Conservation (phyloP, 2,888 invertebrate species). For the Troilus luridus region DNA sequence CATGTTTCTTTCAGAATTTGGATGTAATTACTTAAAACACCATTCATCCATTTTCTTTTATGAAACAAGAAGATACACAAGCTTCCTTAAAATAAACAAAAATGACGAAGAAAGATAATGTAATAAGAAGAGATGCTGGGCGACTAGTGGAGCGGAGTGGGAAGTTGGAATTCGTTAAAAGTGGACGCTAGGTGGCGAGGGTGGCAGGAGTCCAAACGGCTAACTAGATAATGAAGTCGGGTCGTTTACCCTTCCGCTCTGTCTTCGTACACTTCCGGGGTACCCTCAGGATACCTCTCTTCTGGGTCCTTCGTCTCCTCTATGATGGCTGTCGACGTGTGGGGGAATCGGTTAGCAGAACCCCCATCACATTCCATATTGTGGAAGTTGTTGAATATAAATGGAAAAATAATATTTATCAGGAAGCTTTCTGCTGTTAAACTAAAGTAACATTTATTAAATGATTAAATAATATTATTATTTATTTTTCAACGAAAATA, state of each 20-base stretch:
- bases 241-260: constrained; percentile 50
- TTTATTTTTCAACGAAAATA: no score
- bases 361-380: neutral
- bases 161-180: constrained; percentile 48
- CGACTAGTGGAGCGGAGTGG: neutral
- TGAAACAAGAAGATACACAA: neutral
- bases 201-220: constrained; percentile 52
- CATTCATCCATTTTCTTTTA: neutral
- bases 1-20: no score
- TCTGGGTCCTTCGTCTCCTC: neutral
- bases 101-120: neutral
- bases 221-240: constrained; percentile 52
- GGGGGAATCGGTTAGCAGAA: neutral
- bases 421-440: neutral
- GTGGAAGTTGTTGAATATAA: neutral
- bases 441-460: no score
- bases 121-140: neutral
- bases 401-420: neutral
- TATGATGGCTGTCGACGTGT: neutral
- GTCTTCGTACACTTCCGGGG: neutral
- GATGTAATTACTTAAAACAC: neutral
- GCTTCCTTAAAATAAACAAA: neutral
- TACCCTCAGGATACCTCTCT: neutral
- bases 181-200: constrained; percentile 14
- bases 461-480: no score